These are phyloP conservation scores for Tragelaphus imberbis DNA, from an alignment of 2,113 vertebrate species.

Conservation along the genomic window DNA sequence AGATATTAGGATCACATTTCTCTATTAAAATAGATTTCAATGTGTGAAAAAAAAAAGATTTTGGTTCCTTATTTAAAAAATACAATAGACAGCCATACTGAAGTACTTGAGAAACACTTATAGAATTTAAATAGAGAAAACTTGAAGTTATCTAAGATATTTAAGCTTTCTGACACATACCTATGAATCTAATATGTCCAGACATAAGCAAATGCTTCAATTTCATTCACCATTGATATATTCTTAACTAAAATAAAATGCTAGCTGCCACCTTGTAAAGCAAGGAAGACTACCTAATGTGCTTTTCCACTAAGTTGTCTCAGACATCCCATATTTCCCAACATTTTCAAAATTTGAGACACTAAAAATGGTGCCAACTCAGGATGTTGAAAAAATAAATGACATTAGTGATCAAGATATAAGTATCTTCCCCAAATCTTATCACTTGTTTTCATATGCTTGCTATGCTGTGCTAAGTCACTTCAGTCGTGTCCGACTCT, in stretches of 20 bases:
- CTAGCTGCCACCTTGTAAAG: not conserved
- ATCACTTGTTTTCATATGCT: not conserved
- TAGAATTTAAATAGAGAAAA: conserved; percentile 16
- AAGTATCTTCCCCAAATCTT: not conserved
- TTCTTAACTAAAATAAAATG: conserved; percentile 24
- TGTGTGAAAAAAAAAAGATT: not conserved
- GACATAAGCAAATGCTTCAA: not conserved
- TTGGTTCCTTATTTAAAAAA: conserved; percentile 8
- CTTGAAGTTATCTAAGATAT: not conserved
- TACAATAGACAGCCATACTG: not conserved
- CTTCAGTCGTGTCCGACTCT: no score
- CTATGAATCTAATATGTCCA: not conserved
- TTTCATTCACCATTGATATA: not conserved
- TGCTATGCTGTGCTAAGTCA: no score
- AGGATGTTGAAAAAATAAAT: not conserved
- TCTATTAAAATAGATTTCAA: conserved; percentile 26
- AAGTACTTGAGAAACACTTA: not conserved
- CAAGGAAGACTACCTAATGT: not conserved
- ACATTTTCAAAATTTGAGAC: not conserved
- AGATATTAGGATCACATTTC: conserved; percentile 40
- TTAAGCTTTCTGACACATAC: not conserved
- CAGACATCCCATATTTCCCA: not conserved
- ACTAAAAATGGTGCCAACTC: not conserved
- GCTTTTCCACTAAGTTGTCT: not conserved
- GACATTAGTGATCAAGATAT: not conserved